Evolutionary conservation across 2,888 invertebrate species (phyloP).

Genomic region (Metopia argyrocephala): DNA sequence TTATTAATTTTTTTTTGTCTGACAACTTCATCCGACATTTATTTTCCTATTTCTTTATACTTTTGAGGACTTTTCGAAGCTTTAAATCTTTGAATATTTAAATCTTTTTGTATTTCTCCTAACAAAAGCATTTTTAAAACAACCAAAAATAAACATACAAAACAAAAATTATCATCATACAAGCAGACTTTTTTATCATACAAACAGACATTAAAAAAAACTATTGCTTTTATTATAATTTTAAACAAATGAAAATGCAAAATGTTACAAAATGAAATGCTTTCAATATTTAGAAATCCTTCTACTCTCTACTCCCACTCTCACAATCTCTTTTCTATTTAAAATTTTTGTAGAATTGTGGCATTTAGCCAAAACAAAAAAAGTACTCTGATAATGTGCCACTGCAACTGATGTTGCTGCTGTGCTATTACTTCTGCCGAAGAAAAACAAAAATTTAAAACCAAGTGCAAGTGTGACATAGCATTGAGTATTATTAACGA

Average conservation of each 20-base stretch:
- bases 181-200: too few species aligned
- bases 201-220: neutral
- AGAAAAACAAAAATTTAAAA: neutral
- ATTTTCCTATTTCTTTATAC: too few species aligned
- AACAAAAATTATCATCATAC: neutral
- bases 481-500: conserved; percentile 33
- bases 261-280: conserved; percentile 5
- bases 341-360: conserved; percentile 3
- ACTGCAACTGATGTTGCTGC: neutral
- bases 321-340: conserved; percentile 5
- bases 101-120: too few species aligned
- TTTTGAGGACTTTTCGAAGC: too few species aligned
- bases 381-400: conserved; percentile 38
- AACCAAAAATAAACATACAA: neutral
- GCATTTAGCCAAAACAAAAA: conserved; percentile 58
- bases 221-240: neutral
- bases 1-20: too few species aligned
- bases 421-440: neutral
- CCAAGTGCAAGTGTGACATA: conserved; percentile 61
- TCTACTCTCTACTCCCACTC: neutral
- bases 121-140: too few species aligned
- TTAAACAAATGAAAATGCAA: conserved; percentile 31
- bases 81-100: too few species aligned
- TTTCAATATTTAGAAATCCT: conserved; percentile 4
- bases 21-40: too few species aligned